A percentile compares a stretch with the other conserved stretches of the same genome.
These are phyloP conservation scores for Lypha dubia DNA, from an alignment of 2,888 invertebrate genomes.

Conservation along the genomic window DNA sequence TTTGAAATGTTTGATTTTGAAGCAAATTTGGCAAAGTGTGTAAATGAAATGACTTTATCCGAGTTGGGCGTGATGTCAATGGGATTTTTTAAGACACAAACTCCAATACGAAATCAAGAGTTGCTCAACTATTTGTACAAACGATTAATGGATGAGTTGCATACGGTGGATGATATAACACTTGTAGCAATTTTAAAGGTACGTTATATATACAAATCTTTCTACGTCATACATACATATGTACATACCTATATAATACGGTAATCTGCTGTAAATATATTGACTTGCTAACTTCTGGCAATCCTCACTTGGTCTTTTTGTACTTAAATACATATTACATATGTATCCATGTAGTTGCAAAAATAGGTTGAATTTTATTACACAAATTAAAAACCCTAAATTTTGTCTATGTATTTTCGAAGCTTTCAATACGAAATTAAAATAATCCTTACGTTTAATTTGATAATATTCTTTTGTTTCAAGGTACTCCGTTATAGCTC, in stretches of 20 bases:
- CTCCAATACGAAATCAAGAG: constrained; percentile 85
- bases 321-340: too few species aligned
- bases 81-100: constrained; percentile 91
- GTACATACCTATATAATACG: too few species aligned
- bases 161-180: constrained; percentile 86
- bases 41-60: constrained; percentile 86
- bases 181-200: constrained; percentile 86
- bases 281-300: too few species aligned
- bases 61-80: constrained; percentile 89
- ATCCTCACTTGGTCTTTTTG: too few species aligned
- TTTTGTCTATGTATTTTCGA: too few species aligned
- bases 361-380: too few species aligned
- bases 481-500: constrained; percentile 85
- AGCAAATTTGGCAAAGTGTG: constrained; percentile 84
- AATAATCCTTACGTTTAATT: too few species aligned
- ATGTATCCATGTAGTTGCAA: too few species aligned
- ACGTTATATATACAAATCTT: background rate
- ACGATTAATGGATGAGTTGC: constrained; percentile 84
- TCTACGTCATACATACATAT: too few species aligned
- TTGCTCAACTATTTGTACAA: constrained; percentile 85
- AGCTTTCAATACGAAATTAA: too few species aligned
- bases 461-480: background rate
- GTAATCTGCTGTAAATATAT: too few species aligned
- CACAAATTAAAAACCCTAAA: too few species aligned
- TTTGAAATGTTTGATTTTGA: constrained; percentile 88